Evolutionary conservation across 2,888 invertebrate genomes (phyloP).

Genomic region (Cataglyphis altisquamis): DNA sequence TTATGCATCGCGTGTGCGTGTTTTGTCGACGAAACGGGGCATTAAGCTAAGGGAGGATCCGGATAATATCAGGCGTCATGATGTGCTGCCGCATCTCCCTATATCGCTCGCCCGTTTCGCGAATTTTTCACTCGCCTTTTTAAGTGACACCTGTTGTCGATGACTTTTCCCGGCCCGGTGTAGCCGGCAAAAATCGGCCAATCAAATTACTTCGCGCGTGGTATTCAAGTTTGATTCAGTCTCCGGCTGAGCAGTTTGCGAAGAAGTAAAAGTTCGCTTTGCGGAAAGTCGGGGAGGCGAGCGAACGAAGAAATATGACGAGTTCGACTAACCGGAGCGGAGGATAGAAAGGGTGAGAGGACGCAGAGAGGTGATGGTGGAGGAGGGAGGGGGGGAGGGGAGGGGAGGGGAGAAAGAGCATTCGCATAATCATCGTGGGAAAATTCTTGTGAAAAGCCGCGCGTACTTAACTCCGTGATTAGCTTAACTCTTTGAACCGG

Average conservation of each 20-base stretch:
- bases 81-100: slow-evolving; percentile 20
- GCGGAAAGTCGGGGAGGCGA: slow-evolving; percentile 28
- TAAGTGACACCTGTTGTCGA: slow-evolving; percentile 56
- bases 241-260: slow-evolving; percentile 45
- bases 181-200: slow-evolving; percentile 7
- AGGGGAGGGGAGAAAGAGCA: background rate
- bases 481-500: slow-evolving; percentile 33
- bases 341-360: background rate
- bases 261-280: slow-evolving; percentile 51
- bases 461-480: slow-evolving; percentile 39
- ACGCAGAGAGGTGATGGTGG: too few species aligned
- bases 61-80: slow-evolving; percentile 34
- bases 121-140: slow-evolving; percentile 16
- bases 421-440: slow-evolving; percentile 57
- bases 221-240: slow-evolving; percentile 48
- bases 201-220: slow-evolving; percentile 32
- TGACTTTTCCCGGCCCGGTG: slow-evolving; percentile 13
- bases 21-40: slow-evolving; percentile 49
- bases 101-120: background rate
- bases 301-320: slow-evolving; percentile 51
- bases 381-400: too few species aligned
- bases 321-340: slow-evolving; percentile 30
- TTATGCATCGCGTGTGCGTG: slow-evolving; percentile 65
- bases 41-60: slow-evolving; percentile 55
- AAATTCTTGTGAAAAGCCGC: slow-evolving; percentile 47